Evolutionary conservation across 2,113 vertebrate species (phyloP), one percentile per base, ranked within the genome.

Genomic region (Sinocyclocheilus grahami): DNA sequence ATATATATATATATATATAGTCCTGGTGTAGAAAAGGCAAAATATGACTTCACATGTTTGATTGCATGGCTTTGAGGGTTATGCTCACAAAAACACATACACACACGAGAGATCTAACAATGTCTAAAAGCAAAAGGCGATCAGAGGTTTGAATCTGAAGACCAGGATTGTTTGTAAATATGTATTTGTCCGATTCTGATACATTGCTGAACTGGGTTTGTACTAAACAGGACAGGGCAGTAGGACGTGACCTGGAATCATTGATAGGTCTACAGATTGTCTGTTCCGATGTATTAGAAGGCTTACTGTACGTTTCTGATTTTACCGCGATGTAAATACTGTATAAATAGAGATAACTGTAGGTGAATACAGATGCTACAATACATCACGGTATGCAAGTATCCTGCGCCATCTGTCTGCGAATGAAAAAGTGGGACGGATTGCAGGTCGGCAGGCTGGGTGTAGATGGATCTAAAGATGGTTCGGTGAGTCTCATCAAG

Each of bases 31-130:
- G 91, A 92, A 86, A 92, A 85, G 46, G 12, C 27, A 89, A 89
- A 91, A 88, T 82, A 86, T 90, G 90, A 90, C 90, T 91, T 93
- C 93, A 95, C 92, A 90, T 90, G 80, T 79, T 91, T 91, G 89
- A 92, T 92, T 94, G 94, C 95, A 95, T 95, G 95, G 94, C 92
- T 93, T 91, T 65, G 46, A 94, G 93, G 92, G 90, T 93, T 92
- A 89, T 89, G 92, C 93, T 93, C 92, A 94, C 92, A 88, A 90
- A 69, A 82, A 90, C 60, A 89, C 48, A 90, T 72, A 92, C 88
- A 93, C 90, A 92, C 87, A 93, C 89, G 89, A 89, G 42, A 42
- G 87, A 90, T n/a, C 78, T 37, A 71, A 82, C 42, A 46, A 46
- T 11, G 42, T 46, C 10, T 46, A 46, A 37, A 78, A 48, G 24